phyloP scores from a whole-genome alignment of 2,113 vertebrate species.

The Agapornis roseicollis region DNA sequence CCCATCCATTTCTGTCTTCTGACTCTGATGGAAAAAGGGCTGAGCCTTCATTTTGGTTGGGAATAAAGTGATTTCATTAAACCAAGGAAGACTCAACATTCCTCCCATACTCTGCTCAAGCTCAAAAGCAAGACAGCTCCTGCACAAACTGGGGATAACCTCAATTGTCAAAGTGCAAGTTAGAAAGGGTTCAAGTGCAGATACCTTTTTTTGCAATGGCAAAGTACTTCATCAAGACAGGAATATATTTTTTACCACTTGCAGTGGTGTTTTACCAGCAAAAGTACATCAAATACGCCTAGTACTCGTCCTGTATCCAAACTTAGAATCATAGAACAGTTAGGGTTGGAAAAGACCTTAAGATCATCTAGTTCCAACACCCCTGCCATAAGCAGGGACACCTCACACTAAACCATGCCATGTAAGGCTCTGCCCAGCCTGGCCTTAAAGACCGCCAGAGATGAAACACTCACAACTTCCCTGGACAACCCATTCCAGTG shows the following conservation, averaged over 20 bases:
- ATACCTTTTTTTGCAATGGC: rapidly evolving
- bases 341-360: too few species aligned
- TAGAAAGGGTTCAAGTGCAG: background rate
- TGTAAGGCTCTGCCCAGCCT: too few species aligned
- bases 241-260: background rate
- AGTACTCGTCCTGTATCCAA: background rate
- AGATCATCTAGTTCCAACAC: too few species aligned
- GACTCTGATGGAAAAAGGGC: background rate
- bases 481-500: too few species aligned
- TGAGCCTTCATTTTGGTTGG: background rate
- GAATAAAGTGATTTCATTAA: background rate
- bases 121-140: background rate
- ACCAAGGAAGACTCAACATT: background rate
- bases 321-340: background rate
- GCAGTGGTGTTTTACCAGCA: background rate
- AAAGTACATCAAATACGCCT: background rate
- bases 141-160: background rate
- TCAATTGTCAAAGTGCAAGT: background rate
- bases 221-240: background rate
- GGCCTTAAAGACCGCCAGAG: too few species aligned
- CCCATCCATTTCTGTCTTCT: background rate
- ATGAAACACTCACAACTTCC: too few species aligned
- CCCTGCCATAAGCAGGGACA: too few species aligned
- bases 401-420: too few species aligned
- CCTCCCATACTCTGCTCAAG: background rate